phyloP scores from a whole-genome alignment of 2,888 invertebrate genomes.

The Chironomus tentans region DNA sequence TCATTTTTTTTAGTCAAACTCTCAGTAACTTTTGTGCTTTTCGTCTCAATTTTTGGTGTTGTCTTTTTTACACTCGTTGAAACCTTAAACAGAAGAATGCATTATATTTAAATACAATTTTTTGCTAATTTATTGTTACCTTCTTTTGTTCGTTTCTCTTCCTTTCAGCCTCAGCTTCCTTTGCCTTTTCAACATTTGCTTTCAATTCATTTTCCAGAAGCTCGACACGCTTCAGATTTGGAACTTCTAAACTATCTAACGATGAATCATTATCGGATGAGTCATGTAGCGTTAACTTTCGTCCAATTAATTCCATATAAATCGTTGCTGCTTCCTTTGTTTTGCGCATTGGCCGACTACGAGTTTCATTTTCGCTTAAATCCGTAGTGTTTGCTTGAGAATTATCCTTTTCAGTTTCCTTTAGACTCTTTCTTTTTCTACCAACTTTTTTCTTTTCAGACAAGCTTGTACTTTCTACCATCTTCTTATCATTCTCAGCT shows the following conservation, averaged over 20 bases:
- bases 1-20: conserved; percentile 30
- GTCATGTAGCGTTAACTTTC: conserved; percentile 55
- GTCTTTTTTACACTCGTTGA: conserved; percentile 4
- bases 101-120: neutral
- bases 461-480: neutral
- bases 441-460: conserved; percentile 32
- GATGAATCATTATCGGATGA: conserved; percentile 54
- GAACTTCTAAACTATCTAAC: conserved; percentile 56
- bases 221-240: conserved; percentile 52
- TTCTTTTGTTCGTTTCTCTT: conserved; percentile 30
- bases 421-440: conserved; percentile 39
- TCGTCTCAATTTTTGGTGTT: neutral
- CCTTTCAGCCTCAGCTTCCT: conserved; percentile 32
- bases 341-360: conserved; percentile 51
- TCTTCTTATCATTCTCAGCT: too few relatives aligned
- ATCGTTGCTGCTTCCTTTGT: conserved; percentile 67
- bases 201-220: conserved; percentile 52
- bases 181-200: conserved; percentile 38
- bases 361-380: conserved; percentile 30
- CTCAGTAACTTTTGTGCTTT: conserved; percentile 32
- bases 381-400: conserved; percentile 29
- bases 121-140: neutral
- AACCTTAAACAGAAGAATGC: neutral
- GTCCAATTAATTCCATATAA: conserved; percentile 63
- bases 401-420: conserved; percentile 29